These are phyloP conservation scores for Sus scrofa DNA, from an alignment of 2,113 vertebrate genomes.

Conservation along the genomic window DNA sequence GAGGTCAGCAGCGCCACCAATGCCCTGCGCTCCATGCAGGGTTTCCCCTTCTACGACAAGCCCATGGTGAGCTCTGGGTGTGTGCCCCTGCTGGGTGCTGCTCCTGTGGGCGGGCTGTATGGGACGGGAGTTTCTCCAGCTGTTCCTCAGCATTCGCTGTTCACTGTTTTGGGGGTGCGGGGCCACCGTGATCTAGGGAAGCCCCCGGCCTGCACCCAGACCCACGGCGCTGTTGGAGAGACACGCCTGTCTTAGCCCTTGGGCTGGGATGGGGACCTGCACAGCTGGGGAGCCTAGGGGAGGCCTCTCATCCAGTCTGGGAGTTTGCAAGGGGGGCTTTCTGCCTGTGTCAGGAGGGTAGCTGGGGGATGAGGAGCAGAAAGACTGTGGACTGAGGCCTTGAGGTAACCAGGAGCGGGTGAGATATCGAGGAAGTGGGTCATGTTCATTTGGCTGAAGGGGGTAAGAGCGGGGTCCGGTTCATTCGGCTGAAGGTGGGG, in stretches of 20 bases:
- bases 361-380: background rate
- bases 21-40: conserved; percentile 96
- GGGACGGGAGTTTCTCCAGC: background rate
- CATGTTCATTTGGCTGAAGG: background rate
- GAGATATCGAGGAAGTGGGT: background rate
- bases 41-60: conserved; percentile 97
- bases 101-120: background rate
- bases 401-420: background rate
- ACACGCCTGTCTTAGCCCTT: background rate
- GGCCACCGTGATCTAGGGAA: background rate
- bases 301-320: background rate
- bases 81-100: background rate
- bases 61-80: conserved; percentile 91
- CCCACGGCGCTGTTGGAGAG: background rate
- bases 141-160: background rate
- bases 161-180: background rate
- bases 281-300: background rate
- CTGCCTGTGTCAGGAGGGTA: background rate
- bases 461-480: background rate
- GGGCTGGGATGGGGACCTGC: background rate
- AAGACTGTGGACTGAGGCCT: background rate
- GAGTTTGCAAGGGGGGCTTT: background rate
- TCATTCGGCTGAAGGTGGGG: background rate
- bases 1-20: conserved; percentile 96
- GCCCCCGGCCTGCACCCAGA: background rate